Evolutionary conservation across 2,797 vertebrate genomes (phyloP), one percentile per base, ranked within the genome.

Genomic region (Otolemur crassicaudatus): DNA sequence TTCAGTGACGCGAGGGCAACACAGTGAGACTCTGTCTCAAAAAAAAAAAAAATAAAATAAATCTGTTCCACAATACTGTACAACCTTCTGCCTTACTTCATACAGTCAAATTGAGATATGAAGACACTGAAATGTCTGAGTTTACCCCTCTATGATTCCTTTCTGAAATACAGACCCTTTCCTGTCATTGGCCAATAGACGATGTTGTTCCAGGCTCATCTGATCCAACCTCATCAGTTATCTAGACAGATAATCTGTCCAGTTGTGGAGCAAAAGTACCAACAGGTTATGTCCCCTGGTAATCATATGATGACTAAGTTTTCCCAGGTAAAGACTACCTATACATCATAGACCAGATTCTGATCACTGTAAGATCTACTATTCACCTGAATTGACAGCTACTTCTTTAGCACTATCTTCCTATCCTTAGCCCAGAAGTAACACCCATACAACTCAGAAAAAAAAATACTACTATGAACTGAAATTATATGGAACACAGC

Each of bases 391-490:
- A 46, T 6, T 80, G 40, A 94, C 91, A 84, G 29, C 7, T 31
- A 34, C 56, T 83, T 80, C 53, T 72, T 94, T 73, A 83, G 25
- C 22, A 80, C 14, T 70, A 46, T 77, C 16, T 72, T 87, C 46
- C 75, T 25, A 43, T 40, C 29, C 40, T 40, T 53, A 89, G 67
- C 60, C 31, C 19, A 67, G 27, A 93, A 92, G 27, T 58, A 77
- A 17, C 22, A 86, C 23, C 13, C 1, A 53, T 8, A 87, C 10
- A 65, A 90, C 2, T n/a, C 34, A 40, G 37, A 16, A 53, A 53
- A 53, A 92, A 94, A 76, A 14, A 63, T 46, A 81, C 90, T 85
- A 81, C 29, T 58, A 5, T 60, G 27, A 97, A 90, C 16, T 63
- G 40, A 95, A 94, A 91, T 3, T 65, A 1, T 12, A 43, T 40